Evolutionary conservation across 2,797 vertebrate species (phyloP), one percentile per base, ranked within the genome.

Genomic region (Enoplosus armatus): DNA sequence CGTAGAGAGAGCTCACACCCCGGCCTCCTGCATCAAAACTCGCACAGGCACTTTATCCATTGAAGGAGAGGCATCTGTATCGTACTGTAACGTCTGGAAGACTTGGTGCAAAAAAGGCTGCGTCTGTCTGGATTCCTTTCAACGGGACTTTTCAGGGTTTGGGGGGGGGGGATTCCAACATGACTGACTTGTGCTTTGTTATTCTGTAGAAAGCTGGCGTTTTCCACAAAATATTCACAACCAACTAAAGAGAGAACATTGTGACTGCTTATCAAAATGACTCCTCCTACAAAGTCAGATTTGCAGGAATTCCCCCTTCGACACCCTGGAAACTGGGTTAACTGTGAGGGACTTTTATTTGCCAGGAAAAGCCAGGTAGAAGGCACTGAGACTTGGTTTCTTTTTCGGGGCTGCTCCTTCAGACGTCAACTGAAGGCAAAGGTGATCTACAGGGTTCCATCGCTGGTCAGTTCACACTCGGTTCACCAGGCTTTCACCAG

Each of bases 1-100:
- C 59, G 7, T 20, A 22, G 24, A 29, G 16, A 65, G 72, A 77
- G 56, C 48, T 55, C 65, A 29, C 55, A 29, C 72, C 66, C 78
- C 63, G 65, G 58, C 82, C 71, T 82, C 75, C 84, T 72, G 83
- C 78, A 65, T 84, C 64, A 31, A 29, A 65, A 80, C 76, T 79
- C 75, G 70, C 65, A 82, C 91, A 94, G 93, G 91, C 92, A 94
- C 91, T 94, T 93, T 20, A 75, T 89, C 82, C 71, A 12, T 31
- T 74, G 39, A 71, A 84, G 15, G 41, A 83, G 71, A 91, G 67
- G 88, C 88, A 84, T 87, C 79, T 66, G 69, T 20, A 79, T 84
- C 62, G 4, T n/a, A 67, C 55, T 64, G 72, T 70, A 53, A 81
- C 16, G 15, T 87, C 80, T 79, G 90, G 90, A 92, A 93, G 85